phyloP scores from a whole-genome alignment of 2,797 vertebrate species.

The Protonibea diacanthus region DNA sequence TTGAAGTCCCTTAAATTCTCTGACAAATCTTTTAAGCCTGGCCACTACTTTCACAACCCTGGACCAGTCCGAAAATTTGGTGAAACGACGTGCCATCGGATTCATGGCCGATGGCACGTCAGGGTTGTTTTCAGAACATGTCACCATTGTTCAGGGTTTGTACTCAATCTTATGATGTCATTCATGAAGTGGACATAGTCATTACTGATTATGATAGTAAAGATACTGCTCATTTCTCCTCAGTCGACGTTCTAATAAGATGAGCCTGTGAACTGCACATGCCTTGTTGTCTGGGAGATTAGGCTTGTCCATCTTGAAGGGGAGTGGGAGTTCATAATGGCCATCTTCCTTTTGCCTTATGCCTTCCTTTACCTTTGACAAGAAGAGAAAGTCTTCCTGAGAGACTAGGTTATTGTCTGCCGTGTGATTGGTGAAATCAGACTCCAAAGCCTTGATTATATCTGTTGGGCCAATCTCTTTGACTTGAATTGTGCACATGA shows the following conservation, averaged over 20 bases:
- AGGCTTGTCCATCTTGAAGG: conserved; percentile 44
- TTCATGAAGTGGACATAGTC: conserved; percentile 46
- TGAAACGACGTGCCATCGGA: neutral
- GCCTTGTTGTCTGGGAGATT: conserved; percentile 39
- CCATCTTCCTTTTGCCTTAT: conserved; percentile 45
- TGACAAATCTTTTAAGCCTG: conserved; percentile 1
- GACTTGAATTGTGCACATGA: conserved; percentile 30
- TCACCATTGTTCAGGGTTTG: conserved; percentile 13
- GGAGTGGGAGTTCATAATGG: conserved; percentile 40
- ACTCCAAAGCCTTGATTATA: conserved; percentile 44
- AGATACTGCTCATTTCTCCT: conserved; percentile 31
- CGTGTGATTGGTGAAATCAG: conserved; percentile 33
- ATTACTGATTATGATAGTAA: too few species aligned
- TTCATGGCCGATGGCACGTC: too few species aligned
- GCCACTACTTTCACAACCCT: neutral
- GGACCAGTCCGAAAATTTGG: conserved; percentile 21
- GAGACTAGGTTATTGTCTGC: conserved; percentile 38
- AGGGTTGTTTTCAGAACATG: conserved; percentile 10
- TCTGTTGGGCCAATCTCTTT: conserved; percentile 45
- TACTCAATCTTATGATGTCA: conserved; percentile 27
- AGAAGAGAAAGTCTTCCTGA: conserved; percentile 44
- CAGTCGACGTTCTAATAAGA: neutral
- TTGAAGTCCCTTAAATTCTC: neutral
- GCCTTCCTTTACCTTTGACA: conserved; percentile 16
- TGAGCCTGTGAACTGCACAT: conserved; percentile 29